phyloP scores from a whole-genome alignment of 2,888 invertebrate genomes.

The Microplitis manilae region DNA sequence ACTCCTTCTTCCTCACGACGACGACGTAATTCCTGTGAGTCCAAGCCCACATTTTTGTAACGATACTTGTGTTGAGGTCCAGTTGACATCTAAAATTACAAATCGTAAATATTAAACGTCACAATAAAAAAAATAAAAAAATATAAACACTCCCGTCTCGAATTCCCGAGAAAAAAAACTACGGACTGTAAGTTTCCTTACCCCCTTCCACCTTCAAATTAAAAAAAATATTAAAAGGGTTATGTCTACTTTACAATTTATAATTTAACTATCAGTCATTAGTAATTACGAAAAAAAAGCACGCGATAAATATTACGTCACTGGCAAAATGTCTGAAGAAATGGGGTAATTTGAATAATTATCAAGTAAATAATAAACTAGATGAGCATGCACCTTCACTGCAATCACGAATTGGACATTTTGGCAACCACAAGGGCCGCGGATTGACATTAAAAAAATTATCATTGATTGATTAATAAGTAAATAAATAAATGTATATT shows the following conservation, averaged over 20 bases:
- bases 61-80: conserved; percentile 88
- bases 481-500: background rate
- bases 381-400: conserved; percentile 31
- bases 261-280: background rate
- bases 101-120: conserved; percentile 8
- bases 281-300: background rate
- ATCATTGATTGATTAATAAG: conserved; percentile 8
- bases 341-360: conserved; percentile 15
- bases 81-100: conserved; percentile 79
- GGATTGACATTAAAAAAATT: conserved; percentile 53
- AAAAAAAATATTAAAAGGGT: conserved; percentile 9
- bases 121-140: background rate
- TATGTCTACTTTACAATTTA: conserved; percentile 23
- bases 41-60: conserved; percentile 94
- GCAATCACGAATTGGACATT: conserved; percentile 55
- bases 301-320: background rate
- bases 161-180: too few species aligned
- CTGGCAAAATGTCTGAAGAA: background rate
- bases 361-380: conserved; percentile 17
- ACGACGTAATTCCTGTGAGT: conserved; percentile 92
- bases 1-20: conserved; percentile 97
- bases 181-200: too few species aligned
- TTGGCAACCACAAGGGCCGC: conserved; percentile 49
- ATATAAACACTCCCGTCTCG: background rate
- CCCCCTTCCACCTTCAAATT: background rate